Conservation (phyloP, 2,113 vertebrate genomes). For the Bubalus kerabau region DNA sequence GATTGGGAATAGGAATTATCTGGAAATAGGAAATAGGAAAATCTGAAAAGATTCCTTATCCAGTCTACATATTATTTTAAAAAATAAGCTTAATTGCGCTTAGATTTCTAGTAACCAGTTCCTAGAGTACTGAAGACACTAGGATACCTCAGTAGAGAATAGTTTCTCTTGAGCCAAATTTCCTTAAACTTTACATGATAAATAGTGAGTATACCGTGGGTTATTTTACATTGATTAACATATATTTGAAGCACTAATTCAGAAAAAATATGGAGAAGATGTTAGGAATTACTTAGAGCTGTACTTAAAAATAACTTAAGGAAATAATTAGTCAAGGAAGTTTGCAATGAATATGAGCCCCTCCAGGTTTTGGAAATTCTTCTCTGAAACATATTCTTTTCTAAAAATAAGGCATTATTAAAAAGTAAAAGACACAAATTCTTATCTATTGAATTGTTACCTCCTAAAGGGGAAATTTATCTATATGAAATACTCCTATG, state of each 20-base stretch:
- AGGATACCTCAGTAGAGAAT: not conserved
- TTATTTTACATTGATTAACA: constrained; percentile 12
- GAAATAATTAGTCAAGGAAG: constrained; percentile 8
- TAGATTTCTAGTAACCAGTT: not conserved
- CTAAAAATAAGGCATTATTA: not conserved
- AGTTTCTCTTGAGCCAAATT: not conserved
- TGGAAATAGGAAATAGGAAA: too few relatives aligned
- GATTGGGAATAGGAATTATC: not conserved
- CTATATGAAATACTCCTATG: not conserved
- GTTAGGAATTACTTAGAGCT: not conserved
- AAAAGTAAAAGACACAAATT: not conserved
- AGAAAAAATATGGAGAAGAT: not conserved
- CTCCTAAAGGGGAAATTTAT: not conserved
- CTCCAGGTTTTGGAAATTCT: not conserved
- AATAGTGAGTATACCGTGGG: not conserved
- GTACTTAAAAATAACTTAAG: not conserved
- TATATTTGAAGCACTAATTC: not conserved
- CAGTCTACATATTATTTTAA: not conserved
- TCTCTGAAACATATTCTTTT: not conserved
- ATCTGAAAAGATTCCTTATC: not conserved
- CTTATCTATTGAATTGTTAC: not conserved
- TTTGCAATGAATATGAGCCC: not conserved
- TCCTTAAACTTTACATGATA: not conserved
- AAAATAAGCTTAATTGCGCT: not conserved
- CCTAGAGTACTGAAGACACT: not conserved